Evolutionary conservation across 2,888 invertebrate genomes (phyloP), one percentile per base, ranked within the genome.

Genomic region (Cheiracanthium punctorium): DNA sequence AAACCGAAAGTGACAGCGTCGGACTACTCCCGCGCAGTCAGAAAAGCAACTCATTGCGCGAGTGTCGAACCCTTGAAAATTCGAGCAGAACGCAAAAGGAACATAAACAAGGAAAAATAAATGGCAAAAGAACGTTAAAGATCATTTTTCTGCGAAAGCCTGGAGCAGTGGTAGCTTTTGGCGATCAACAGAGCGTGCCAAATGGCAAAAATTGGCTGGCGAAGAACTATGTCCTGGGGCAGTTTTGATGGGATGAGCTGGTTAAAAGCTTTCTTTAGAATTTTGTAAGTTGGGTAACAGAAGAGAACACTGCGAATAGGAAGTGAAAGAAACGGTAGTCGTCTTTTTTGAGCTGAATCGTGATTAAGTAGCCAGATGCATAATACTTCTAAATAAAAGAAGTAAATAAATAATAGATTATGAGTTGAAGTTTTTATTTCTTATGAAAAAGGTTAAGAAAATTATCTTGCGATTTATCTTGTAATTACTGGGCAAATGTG

Each of bases 31-130:
- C n/a, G n/a, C n/a, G n/a, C n/a, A n/a, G n/a, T n/a, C n/a, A n/a
- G n/a, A 37, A 37, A 5, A 37, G 37, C 12, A 37, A 2, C 48
- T 17, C n/a, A 48, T 48, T 48, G 48, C 14, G 5, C 48, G 48
- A 48, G 1, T 48, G 48, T 48, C 48, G 48, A 48, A 48, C 48
- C 48, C 48, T 48, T 48, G 48, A 48, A 48, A 48, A 48, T 48
- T 48, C 48, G 48, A 48, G 48, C 48, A 48, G 12, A 48, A 48
- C 48, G 48, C n/a, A 17, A n/a, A 48, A n/a, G 48, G n/a, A 2
- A 17, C n/a, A 48, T 48, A 48, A 48, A 48, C 17, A 48, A 48
- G 48, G 48, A 48, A 48, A 48, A n/a, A n/a, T n/a, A n/a, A n/a
- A n/a, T 2, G 2, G 17, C 10, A 4, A 17, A 48, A 48, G 17